phyloP scores from a whole-genome alignment of 2,888 invertebrate genomes.

The Vesta saturnalis region DNA sequence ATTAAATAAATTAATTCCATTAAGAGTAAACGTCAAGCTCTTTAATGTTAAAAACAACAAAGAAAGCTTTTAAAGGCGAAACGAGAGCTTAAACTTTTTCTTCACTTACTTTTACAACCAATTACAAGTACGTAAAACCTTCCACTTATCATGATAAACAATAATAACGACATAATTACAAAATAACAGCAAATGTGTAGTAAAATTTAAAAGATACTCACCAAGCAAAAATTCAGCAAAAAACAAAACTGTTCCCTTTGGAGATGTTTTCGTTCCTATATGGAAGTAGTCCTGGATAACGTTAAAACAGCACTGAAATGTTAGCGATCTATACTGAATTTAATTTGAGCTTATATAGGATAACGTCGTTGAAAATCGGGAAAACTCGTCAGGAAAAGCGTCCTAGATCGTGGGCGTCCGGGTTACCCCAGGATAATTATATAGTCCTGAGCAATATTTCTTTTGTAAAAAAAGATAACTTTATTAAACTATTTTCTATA shows the following conservation, averaged over 20 bases:
- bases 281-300: slow-evolving; percentile 29
- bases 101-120: too few species aligned
- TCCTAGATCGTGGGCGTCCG: slow-evolving; percentile 46
- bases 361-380: slow-evolving; percentile 45
- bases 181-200: too few species aligned
- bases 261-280: slow-evolving; percentile 26
- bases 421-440: slow-evolving; percentile 34
- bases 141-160: too few species aligned
- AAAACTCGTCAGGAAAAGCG: slow-evolving; percentile 45
- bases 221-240: slow-evolving; percentile 14
- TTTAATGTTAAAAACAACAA: too few species aligned
- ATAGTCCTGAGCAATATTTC: neutral
- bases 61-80: too few species aligned
- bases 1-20: too few species aligned
- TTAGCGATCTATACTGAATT: slow-evolving; percentile 55
- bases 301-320: slow-evolving; percentile 51
- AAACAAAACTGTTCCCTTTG: slow-evolving; percentile 4
- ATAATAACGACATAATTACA: too few species aligned
- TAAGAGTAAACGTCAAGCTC: too few species aligned
- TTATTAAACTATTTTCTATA: too few species aligned
- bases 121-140: too few species aligned
- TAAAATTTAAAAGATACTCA: neutral
- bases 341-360: slow-evolving; percentile 54
- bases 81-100: too few species aligned
- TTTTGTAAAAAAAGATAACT: neutral